These are phyloP conservation scores for Uropsilus gracilis DNA, from an alignment of 2,113 vertebrate species.

Conservation along the genomic window DNA sequence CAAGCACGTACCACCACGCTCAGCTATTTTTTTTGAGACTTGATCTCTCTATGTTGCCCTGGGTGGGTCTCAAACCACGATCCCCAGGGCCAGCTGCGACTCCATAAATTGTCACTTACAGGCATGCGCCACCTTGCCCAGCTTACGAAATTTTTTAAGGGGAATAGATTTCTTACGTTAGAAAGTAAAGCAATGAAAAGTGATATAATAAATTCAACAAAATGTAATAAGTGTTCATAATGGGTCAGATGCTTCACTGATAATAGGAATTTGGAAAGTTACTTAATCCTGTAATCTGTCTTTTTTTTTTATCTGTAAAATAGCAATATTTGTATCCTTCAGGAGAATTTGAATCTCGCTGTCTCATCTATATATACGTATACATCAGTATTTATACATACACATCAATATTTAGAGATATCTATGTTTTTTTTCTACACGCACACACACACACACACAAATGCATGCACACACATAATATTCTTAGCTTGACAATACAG, in stretches of 20 bases:
- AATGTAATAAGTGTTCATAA: background rate
- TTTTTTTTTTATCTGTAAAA: constrained; percentile 19
- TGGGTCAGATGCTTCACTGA: background rate
- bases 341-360: background rate
- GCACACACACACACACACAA: no score
- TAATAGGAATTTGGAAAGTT: background rate
- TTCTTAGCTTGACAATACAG: background rate
- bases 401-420: no score
- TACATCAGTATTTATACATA: background rate
- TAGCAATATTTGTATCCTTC: background rate
- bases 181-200: background rate
- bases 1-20: no score
- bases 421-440: background rate
- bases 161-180: background rate
- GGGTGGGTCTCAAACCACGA: no score
- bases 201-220: background rate
- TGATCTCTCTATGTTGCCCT: no score
- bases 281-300: background rate
- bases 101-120: no score
- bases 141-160: background rate
- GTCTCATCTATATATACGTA: background rate
- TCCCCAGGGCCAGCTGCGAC: no score
- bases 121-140: no score
- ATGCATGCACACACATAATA: background rate
- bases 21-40: no score